Conservation (phyloP, 1,140 invertebrate genomes). For the Lasioglossum baleicum region DNA sequence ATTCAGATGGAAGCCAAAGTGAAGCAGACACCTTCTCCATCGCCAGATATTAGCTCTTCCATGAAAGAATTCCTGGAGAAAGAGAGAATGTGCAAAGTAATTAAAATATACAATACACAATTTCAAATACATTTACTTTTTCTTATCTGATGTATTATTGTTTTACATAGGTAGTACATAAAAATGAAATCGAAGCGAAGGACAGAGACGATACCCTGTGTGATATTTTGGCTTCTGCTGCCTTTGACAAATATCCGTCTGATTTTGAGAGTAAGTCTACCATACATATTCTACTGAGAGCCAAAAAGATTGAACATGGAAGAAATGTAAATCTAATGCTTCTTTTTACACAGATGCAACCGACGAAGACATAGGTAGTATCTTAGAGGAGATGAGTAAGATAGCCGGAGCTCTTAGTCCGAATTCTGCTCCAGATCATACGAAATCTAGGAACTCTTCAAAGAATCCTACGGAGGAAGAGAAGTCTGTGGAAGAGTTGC, state of each 20-base stretch:
- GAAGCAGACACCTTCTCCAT: constrained; percentile 53
- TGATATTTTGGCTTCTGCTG: constrained; percentile 73
- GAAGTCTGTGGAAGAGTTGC: constrained; percentile 74
- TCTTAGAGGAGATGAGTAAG: constrained; percentile 78
- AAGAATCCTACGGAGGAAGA: constrained; percentile 72
- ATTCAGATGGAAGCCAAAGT: constrained; percentile 54
- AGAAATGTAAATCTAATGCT: not conserved
- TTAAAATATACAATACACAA: not conserved
- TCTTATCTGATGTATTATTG: not conserved
- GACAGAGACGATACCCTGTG: constrained; percentile 73
- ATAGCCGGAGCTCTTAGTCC: constrained; percentile 74
- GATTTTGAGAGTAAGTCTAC: constrained; percentile 75
- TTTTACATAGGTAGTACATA: constrained; percentile 55
- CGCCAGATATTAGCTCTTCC: constrained; percentile 71
- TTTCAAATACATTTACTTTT: not conserved
- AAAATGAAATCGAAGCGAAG: constrained; percentile 64
- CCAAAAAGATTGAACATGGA: not conserved
- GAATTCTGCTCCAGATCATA: constrained; percentile 64
- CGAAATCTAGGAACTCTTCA: constrained; percentile 60
- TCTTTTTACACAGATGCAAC: constrained; percentile 71
- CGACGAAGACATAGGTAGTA: constrained; percentile 76
- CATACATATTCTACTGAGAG: not conserved
- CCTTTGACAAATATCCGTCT: constrained; percentile 75
- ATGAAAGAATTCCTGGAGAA: constrained; percentile 75
- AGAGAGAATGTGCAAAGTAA: constrained; percentile 76